Evolutionary conservation across 1,140 invertebrate species (phyloP).

Genomic region (Heliconius hermathena): DNA sequence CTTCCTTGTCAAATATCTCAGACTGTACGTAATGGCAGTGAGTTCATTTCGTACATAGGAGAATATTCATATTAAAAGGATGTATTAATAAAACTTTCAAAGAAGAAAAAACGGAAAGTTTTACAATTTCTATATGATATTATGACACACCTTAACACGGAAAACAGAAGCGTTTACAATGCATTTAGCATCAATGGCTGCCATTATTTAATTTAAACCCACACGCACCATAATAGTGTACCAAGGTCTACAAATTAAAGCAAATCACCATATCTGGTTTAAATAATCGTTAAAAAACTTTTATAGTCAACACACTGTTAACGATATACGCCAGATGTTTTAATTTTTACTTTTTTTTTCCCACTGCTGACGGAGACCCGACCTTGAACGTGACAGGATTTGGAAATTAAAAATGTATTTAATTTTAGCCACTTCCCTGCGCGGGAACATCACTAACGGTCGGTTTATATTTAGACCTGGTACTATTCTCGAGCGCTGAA

Average conservation of each 20-base stretch:
- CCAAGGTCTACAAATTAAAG: slow-evolving; percentile 42
- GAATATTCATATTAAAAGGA: too few relatives aligned
- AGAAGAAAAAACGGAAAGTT: background rate
- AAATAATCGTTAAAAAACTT: slow-evolving; percentile 46
- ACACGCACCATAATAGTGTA: slow-evolving; percentile 30
- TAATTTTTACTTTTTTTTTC: background rate
- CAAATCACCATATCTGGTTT: slow-evolving; percentile 48
- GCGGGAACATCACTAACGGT: slow-evolving; percentile 72
- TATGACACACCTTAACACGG: background rate
- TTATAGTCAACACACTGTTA: slow-evolving; percentile 51
- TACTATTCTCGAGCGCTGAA: slow-evolving; percentile 77
- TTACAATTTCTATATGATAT: background rate
- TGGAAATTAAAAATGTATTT: slow-evolving; percentile 58
- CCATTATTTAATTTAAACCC: slow-evolving; percentile 44
- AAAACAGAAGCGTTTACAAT: slow-evolving; percentile 39
- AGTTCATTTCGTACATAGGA: too few relatives aligned
- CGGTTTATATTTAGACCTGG: slow-evolving; percentile 76
- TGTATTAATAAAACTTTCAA: too few relatives aligned
- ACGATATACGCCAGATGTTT: slow-evolving; percentile 39
- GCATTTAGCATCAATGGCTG: slow-evolving; percentile 32
- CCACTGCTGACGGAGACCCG: slow-evolving; percentile 57
- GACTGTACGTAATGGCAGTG: too few relatives aligned
- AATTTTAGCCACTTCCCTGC: slow-evolving; percentile 68
- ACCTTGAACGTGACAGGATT: slow-evolving; percentile 78
- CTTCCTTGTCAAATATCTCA: too few relatives aligned